Evolutionary conservation across 2,113 vertebrate species (phyloP).

Genomic region (Mixornis gularis): DNA sequence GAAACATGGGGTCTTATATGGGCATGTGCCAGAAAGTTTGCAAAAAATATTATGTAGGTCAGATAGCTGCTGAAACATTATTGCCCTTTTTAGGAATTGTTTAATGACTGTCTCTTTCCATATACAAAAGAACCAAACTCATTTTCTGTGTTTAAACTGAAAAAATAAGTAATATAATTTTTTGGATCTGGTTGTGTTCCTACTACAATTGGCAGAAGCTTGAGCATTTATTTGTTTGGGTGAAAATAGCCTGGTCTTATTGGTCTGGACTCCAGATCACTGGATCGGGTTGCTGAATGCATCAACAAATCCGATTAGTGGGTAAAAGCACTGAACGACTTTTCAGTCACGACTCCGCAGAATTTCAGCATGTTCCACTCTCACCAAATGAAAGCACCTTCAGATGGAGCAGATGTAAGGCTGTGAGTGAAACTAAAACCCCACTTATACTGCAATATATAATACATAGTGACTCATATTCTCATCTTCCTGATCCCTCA

Average conservation of each 20-base stretch:
- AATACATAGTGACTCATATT: not conserved
- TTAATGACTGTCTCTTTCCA: not conserved
- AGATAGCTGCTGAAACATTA: not conserved
- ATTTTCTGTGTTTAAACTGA: not conserved
- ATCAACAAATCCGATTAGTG: not conserved
- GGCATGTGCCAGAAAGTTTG: not conserved
- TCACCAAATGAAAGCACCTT: not conserved
- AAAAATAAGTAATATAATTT: not conserved
- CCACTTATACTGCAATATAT: not conserved
- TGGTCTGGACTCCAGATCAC: not conserved
- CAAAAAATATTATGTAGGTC: not conserved
- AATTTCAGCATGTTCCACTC: not conserved
- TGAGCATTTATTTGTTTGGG: not conserved
- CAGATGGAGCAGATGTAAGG: not conserved
- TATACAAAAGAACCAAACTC: not conserved
- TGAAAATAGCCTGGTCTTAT: not conserved
- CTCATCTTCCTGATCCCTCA: not conserved
- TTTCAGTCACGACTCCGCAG: not conserved
- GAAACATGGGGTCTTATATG: fast-evolving
- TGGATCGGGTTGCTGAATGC: not conserved
- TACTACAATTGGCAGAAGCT: not conserved
- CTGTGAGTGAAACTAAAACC: not conserved
- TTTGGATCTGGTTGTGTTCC: not conserved
- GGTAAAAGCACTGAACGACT: not conserved
- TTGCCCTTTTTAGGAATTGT: not conserved